Evolutionary conservation across 2,113 vertebrate species (phyloP).

Genomic region (Deroptyus accipitrinus): DNA sequence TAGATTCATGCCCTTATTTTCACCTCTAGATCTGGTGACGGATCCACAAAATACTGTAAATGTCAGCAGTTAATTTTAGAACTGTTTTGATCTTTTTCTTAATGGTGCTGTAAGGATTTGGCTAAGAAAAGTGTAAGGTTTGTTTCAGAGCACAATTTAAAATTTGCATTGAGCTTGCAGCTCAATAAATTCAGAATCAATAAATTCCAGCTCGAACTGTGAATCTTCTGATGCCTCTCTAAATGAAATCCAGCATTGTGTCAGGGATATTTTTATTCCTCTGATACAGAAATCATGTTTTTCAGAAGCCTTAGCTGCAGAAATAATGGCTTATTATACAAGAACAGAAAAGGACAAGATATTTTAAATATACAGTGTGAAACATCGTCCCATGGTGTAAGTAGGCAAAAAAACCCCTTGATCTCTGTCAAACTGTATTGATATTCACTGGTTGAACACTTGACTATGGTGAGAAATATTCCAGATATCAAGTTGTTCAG

Average conservation of each 20-base stretch:
- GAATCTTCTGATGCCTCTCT: constrained; percentile 19
- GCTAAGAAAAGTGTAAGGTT: not conserved
- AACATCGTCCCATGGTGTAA: not conserved
- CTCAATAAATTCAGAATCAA: not conserved
- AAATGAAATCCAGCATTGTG: not conserved
- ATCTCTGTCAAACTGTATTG: not conserved
- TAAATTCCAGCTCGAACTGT: constrained; percentile 24
- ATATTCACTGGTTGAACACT: not conserved
- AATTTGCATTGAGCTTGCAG: not conserved
- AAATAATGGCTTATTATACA: constrained; percentile 5
- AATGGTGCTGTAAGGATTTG: not conserved
- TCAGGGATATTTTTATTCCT: constrained; percentile 40
- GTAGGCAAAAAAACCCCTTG: not conserved
- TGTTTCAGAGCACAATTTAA: not conserved
- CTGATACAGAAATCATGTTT: constrained; percentile 36
- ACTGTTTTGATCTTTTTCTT: not conserved
- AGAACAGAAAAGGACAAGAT: constrained; percentile 3
- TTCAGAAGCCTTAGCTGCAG: not conserved
- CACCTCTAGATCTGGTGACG: not conserved
- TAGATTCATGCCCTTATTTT: not conserved
- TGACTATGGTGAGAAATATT: not conserved
- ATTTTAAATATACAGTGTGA: not conserved
- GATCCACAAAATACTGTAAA: not conserved
- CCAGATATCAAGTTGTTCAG: not conserved
- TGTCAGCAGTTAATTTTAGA: not conserved